Base-by-base conservation (phyloP, 2,113 vertebrate genomes). In the Rhombomys opimus region DNA sequence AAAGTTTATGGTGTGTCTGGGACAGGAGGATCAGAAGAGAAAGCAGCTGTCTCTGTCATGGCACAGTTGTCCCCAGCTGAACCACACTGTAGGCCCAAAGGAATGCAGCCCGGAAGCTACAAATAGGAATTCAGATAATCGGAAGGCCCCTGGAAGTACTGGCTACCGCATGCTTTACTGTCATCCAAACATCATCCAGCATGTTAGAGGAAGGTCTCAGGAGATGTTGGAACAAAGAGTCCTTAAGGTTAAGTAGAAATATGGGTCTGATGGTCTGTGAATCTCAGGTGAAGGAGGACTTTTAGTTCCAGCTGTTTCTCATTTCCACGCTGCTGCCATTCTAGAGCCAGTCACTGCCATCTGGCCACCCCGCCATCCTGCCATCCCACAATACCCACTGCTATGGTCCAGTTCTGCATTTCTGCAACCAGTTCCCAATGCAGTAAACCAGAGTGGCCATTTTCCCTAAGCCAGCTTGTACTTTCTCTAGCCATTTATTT, bases 181-280 rank as follows among this genome's bases (percentile, higher is more conserved):
- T 90, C 54, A n/a, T 91, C 63, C 61, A 84, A n/a, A 95, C 1
- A 0, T n/a, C 67, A 14, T 95, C 87, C 76, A 81, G 5, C 59
- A 65, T 94, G 76, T 85, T 76, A 94, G 70, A 78, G 41, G 41
- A 96, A 88, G 67, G 30, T 94, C 81, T 93, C 72, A 22, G 61
- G 65, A 88, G 27, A 73, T 32, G 7, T 65, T 81, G 38, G 70
- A 30, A 75, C 61, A 59, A 90, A 80, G 72, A 18, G 32, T 61
- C 59, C 82, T 86, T 18, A 67, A 89, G 82, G 54, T 15, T 50
- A 77, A 93, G 91, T 0, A 93, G 80, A 93, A 96, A 86, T 18
- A 18, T 93, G 72, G 86, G 63, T 41, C 50, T 52, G 61, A 57
- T 59, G 35, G 38, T 72, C 72, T 93, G 0, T 75, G 73, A 87